phyloP scores from a whole-genome alignment of 1,140 invertebrate genomes.

The Aphelenchoides avenae region DNA sequence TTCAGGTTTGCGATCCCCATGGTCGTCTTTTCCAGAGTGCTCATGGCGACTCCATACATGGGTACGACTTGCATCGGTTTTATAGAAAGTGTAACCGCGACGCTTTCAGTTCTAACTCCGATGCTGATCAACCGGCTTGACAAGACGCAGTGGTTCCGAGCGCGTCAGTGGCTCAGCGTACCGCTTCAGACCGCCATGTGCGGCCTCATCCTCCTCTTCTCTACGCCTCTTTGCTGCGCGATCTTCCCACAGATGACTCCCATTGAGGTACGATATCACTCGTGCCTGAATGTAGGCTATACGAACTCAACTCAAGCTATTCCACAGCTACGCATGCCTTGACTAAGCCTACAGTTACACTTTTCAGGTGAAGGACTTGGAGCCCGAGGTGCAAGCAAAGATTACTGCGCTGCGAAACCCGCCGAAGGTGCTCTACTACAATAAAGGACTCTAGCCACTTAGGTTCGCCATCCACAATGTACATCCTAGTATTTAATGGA shows the following conservation, averaged over 20 bases:
- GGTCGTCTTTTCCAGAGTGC: conserved; percentile 77
- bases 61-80: conserved; percentile 37
- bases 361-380: conserved; percentile 24
- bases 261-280: conserved; percentile 34
- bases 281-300: neutral
- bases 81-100: neutral
- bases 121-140: conserved; percentile 42
- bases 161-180: conserved; percentile 22
- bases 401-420: conserved; percentile 32
- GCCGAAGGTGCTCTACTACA: conserved; percentile 50
- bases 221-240: conserved; percentile 54
- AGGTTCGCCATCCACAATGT: no score
- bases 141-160: conserved; percentile 42
- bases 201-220: conserved; percentile 27
- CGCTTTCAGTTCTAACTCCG: conserved; percentile 39
- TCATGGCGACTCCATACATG: conserved; percentile 85
- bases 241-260: conserved; percentile 47
- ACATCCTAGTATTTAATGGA: no score
- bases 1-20: conserved; percentile 72
- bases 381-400: conserved; percentile 39
- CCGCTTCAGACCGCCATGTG: conserved; percentile 25
- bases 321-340: neutral
- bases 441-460: conserved; percentile 50
- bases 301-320: neutral
- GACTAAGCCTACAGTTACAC: conserved; percentile 14